These are phyloP conservation scores for Urocynchramus pylzowi DNA, from an alignment of 2,113 vertebrate genomes.

Conservation along the genomic window DNA sequence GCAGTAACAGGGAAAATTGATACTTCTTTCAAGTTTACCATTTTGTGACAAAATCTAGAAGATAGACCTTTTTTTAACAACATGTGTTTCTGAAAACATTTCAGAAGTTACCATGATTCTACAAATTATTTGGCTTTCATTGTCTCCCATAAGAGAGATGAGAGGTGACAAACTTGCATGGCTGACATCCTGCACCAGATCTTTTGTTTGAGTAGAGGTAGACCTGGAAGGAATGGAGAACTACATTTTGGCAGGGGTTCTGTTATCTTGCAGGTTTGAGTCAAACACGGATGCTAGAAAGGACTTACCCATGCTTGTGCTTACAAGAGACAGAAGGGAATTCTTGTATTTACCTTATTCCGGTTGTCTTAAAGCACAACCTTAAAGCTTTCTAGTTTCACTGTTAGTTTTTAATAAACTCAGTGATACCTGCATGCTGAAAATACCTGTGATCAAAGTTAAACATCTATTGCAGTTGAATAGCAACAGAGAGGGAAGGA, in stretches of 20 bases:
- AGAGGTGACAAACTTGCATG: background rate
- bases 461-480: background rate
- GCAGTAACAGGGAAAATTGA: background rate
- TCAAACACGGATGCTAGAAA: background rate
- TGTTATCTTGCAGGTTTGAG: background rate
- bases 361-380: background rate
- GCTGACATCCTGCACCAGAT: background rate
- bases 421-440: background rate
- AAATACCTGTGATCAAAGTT: background rate
- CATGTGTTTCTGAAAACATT: background rate
- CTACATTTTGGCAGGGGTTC: background rate
- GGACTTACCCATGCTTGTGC: background rate
- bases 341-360: background rate
- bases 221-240: background rate
- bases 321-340: background rate
- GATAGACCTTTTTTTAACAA: background rate
- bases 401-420: background rate
- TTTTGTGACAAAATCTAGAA: background rate
- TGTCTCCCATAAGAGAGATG: background rate
- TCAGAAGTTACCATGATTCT: background rate
- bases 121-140: background rate
- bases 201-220: background rate
- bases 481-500: background rate
- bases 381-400: background rate
- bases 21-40: background rate